Evolutionary conservation across 2,888 invertebrate genomes (phyloP).

Genomic region (Ecdyonurus torrentis): DNA sequence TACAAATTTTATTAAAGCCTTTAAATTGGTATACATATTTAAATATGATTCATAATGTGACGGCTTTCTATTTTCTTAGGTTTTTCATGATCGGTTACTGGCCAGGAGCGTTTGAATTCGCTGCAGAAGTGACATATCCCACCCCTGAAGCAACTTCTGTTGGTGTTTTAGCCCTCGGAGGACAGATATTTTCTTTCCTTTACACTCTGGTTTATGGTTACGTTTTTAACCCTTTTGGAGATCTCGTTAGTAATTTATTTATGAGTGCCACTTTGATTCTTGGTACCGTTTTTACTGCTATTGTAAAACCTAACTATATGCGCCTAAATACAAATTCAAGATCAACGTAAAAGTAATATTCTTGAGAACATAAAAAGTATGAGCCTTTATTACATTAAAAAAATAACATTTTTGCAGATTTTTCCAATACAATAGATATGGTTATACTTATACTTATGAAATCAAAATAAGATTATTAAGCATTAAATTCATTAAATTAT

Average conservation of each 20-base stretch:
- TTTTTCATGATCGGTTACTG: not conserved
- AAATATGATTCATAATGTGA: not conserved
- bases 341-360: too few relatives aligned
- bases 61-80: not conserved
- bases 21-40: too few relatives aligned
- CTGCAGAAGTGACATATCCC: not conserved
- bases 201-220: not conserved
- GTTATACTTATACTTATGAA: too few relatives aligned
- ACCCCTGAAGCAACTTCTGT: not conserved
- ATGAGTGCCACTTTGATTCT: not conserved
- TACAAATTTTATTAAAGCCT: too few relatives aligned
- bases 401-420: too few relatives aligned
- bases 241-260: not conserved
- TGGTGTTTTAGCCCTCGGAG: not conserved
- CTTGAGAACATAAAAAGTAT: too few relatives aligned
- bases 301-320: not conserved
- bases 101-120: not conserved
- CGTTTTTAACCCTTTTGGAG: not conserved
- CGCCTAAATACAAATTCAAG: not conserved
- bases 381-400: too few relatives aligned
- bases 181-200: not conserved
- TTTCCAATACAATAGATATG: too few relatives aligned
- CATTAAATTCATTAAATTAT: too few relatives aligned
- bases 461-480: too few relatives aligned
- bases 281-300: not conserved